Percentiles rank a stretch among this genome's conserved stretches.
Conservation (phyloP, 2,113 vertebrate species). For the Microtus ochrogaster region DNA sequence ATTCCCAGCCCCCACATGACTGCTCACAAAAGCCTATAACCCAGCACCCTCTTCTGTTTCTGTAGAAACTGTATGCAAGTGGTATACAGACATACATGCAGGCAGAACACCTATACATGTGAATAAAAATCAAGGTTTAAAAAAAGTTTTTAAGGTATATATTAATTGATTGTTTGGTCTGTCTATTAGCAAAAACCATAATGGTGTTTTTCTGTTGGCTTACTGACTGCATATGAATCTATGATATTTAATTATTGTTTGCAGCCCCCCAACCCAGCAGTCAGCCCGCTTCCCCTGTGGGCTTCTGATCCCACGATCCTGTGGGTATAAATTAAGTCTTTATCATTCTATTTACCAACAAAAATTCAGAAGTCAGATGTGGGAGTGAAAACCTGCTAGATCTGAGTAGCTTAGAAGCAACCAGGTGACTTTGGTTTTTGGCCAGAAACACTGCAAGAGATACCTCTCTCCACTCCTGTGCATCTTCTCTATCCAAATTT, state of each 20-base stretch:
- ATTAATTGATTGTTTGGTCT: neutral
- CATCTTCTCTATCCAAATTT: too few relatives aligned
- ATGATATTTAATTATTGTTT: neutral
- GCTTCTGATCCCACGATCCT: too few relatives aligned
- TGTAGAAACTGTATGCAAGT: neutral
- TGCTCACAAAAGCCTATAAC: neutral
- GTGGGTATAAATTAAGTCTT: too few relatives aligned
- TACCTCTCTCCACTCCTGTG: too few relatives aligned
- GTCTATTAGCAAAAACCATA: neutral
- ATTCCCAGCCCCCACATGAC: neutral
- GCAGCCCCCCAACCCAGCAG: too few relatives aligned
- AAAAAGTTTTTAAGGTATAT: neutral
- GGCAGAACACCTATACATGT: neutral
- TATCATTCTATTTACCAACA: too few relatives aligned
- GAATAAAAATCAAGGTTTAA: neutral
- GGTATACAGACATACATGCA: neutral
- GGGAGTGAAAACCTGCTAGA: too few relatives aligned
- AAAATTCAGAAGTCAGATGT: too few relatives aligned
- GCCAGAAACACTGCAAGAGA: too few relatives aligned
- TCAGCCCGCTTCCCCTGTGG: too few relatives aligned
- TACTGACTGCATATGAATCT: neutral
- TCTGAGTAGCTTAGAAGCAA: too few relatives aligned
- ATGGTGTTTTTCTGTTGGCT: neutral
- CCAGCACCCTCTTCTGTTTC: neutral
- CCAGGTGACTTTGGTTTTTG: too few relatives aligned